Percentiles rank a stretch among this genome's conserved stretches.
Conservation (phyloP, 1,140 invertebrate genomes). For the Teleopsis dalmanni region DNA sequence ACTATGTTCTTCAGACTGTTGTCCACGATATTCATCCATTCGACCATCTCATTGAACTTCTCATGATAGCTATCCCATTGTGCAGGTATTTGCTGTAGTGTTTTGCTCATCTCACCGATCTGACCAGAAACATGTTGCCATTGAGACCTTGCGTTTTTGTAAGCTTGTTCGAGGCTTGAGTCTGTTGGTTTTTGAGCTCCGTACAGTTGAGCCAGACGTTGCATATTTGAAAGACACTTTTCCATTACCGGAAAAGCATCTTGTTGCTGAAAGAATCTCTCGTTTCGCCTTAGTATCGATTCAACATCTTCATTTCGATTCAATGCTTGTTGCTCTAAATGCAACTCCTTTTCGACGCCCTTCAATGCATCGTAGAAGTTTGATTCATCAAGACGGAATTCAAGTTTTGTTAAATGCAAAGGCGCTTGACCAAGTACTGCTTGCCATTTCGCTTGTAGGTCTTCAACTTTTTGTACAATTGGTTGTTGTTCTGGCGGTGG, state of each 20-base stretch:
- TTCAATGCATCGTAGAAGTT: constrained; percentile 77
- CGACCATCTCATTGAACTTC: constrained; percentile 76
- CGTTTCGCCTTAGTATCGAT: constrained; percentile 67
- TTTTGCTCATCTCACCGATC: constrained; percentile 63
- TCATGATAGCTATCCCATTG: constrained; percentile 80
- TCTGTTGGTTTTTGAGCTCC: constrained; percentile 59
- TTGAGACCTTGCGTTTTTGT: constrained; percentile 59
- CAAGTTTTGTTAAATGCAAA: constrained; percentile 76
- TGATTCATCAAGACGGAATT: constrained; percentile 79
- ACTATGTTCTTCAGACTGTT: constrained; percentile 71
- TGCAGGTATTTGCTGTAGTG: constrained; percentile 79
- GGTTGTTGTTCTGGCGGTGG: constrained; percentile 57
- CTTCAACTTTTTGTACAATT: constrained; percentile 63
- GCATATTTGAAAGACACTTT: constrained; percentile 65
- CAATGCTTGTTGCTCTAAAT: constrained; percentile 74
- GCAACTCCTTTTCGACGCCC: constrained; percentile 84
- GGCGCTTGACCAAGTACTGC: constrained; percentile 71
- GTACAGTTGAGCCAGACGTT: constrained; percentile 59
- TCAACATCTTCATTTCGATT: constrained; percentile 78
- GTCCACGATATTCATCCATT: constrained; percentile 87
- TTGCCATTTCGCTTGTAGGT: constrained; percentile 68
- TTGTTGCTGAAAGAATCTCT: constrained; percentile 64
- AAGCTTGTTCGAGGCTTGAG: constrained; percentile 54
- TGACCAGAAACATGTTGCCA: constrained; percentile 66
- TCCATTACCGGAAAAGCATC: constrained; percentile 63